Evolutionary conservation across 2,888 invertebrate species (phyloP), one percentile per base, ranked within the genome.

Genomic region (Doris montereyensis): DNA sequence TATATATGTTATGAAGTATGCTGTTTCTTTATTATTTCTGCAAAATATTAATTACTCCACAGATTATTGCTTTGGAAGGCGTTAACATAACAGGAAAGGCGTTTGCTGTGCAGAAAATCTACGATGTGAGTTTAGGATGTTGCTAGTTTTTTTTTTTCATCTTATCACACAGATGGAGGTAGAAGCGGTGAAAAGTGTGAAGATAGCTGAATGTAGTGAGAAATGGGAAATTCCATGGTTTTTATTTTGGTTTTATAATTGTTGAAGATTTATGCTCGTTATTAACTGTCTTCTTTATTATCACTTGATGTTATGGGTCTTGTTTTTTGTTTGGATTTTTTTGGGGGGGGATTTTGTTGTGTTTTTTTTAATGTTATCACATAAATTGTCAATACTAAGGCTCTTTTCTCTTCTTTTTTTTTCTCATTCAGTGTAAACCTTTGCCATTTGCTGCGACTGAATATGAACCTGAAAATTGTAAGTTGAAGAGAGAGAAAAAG

Each of bases 31-130:
- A 1, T 71, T 28, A n/a, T 35, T 52, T 13, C 3, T 72, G 72
- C n/a, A n/a, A n/a, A n/a, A n/a, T 41, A 41, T 41, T 41, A 41
- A 41, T 30, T 35, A 32, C 17, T 32, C n/a, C 30, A 3, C 13
- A 90, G 90, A 93, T 95, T 72, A 94, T 96, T 10, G 95, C 95
- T 62, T 93, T 95, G 81, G 93, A 94, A 76, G 97, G 96, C 0
- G 92, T 93, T 3, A 96, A 96, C 90, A 94, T 94, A 0, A 94
- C 94, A 26, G 95, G 95, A 0, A 94, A 94, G 85, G 93, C 92
- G 77, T 93, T 97, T 81, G 90, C 94, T 26, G 95, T 94, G 0
- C 93, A 94, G 35, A 94, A 95, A 86, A 91, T 97, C 2, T 94
- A 93, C 87, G 90, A 92, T 83, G 90, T 90, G 81, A 81, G 81